Base-by-base conservation (phyloP, 2,797 vertebrate species). In the Triplophysa yarkandensis region DNA sequence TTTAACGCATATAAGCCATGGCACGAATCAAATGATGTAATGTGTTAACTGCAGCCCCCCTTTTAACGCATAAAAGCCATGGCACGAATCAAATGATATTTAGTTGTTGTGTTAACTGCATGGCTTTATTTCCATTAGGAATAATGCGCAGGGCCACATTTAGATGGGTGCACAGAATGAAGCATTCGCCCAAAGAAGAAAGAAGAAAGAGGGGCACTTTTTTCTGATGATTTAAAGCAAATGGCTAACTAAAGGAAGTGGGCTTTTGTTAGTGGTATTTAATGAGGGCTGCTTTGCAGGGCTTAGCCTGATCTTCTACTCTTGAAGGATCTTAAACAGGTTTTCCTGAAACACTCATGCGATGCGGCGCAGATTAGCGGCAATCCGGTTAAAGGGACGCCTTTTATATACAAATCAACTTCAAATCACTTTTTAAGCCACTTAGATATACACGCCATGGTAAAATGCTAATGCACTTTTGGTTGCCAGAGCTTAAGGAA, bases 401-500 rank as follows among this genome's bases (percentile, higher is more conserved):
- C 92, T 93, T 93, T 94, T 94, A 93, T 93, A 94, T 91, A 94
- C 93, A 94, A 94, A 94, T 94, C 93, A 92, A 94, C 93, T 94
- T 93, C 92, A 93, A 93, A 93, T 93, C 93, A 93, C 92, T 93
- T 94, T 94, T 92, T 94, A 94, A 94, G 92, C 93, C 92, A 94
- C 93, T 94, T 94, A 94, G 90, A 93, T 90, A 91, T 93, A 93
- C 91, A 93, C 91, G 89, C 91, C 89, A 87, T 88, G 87, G 88
- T 90, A 90, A 92, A 92, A 93, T 92, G 92, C 91, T 94, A 93
- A 93, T 93, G 93, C 92, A 92, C 92, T 91, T 93, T 92, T 92
- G 90, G 91, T 92, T 92, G 92, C 88, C 81, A 86, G 82, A 90
- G 89, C 87, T 92, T 92, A 92, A 83, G 86, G 82, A 91, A 90